Base-by-base conservation (phyloP, 2,797 vertebrate genomes). In the Myotis planiceps region DNA sequence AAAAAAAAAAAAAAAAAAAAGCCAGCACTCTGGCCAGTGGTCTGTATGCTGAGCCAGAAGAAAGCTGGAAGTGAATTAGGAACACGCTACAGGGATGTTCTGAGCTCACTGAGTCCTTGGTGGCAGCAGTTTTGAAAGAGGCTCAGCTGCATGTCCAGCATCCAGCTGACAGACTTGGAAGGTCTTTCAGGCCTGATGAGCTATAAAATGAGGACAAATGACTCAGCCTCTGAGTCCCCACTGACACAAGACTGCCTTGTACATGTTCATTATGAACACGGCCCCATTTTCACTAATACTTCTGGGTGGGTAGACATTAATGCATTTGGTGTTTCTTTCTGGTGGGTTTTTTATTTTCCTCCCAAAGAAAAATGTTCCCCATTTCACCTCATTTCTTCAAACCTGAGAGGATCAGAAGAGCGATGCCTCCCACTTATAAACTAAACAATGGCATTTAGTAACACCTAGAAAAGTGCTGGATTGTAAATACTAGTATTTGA, bases 121-220 rank as follows among this genome's bases (percentile, higher is more conserved):
- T 82, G 51, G 65, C 37, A 65, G 32, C 80, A 66, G 12, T 82
- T 94, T 92, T 55, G 71, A 85, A 60, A 45, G 80, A 87, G 78
- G 7, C 72, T 88, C 94, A 90, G 80, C 79, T 96, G 75, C 18
- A 0, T 69, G 69, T 79, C 94, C 55, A 34, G 5, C 18, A 39
- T 82, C 81, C 78, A 93, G 89, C 65, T 75, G 71, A 88, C 19
- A 42, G 15, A 63, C 74, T 68, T 88, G 80, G 39, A 86, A 92
- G 58, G 85, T 65, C 88, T 88, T 42, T 63, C 53, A 55, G 49
- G 47, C 12, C 29, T 47, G 23, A 84, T 76, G 66, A 78, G 47
- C 74, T 97, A 6, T 39, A 39, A 87, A 95, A 92, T 37, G 34
- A 88, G 51, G 74, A 88, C 69, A 95, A 8, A 66, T 92, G 82